Conservation (phyloP, 2,113 vertebrate genomes). For the Arvicanthis niloticus region DNA sequence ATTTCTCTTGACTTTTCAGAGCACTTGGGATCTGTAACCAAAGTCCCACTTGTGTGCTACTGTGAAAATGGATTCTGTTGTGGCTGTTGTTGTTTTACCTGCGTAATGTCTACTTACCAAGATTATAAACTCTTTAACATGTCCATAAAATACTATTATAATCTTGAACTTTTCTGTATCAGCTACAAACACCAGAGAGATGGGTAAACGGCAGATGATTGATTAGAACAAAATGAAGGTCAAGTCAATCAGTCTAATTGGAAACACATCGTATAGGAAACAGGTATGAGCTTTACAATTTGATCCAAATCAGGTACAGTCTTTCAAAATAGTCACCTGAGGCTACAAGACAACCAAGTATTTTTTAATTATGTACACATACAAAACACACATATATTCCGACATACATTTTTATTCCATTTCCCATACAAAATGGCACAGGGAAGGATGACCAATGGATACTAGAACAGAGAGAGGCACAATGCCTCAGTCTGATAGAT, state of each 20-base stretch:
- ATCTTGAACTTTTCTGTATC: neutral
- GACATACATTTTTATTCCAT: neutral
- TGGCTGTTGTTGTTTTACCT: neutral
- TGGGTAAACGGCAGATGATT: neutral
- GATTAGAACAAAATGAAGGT: slow-evolving; percentile 4
- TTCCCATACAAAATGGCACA: neutral
- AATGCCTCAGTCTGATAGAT: too few relatives aligned
- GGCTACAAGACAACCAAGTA: neutral
- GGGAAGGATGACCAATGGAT: too few relatives aligned
- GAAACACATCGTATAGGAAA: neutral
- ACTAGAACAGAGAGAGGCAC: neutral
- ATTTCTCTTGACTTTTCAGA: neutral
- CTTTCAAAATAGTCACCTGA: neutral
- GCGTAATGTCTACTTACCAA: neutral
- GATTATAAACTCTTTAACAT: neutral
- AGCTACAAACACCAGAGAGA: neutral
- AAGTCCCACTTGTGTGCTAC: neutral
- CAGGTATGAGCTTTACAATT: neutral
- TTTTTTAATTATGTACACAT: neutral
- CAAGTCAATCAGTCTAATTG: neutral
- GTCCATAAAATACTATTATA: neutral
- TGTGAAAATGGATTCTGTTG: too few relatives aligned
- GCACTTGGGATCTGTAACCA: neutral
- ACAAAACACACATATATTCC: too few relatives aligned
- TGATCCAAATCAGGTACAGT: neutral